Evolutionary conservation across 2,797 vertebrate species (phyloP), one percentile per base, ranked within the genome.

Genomic region (Fratercula arctica): DNA sequence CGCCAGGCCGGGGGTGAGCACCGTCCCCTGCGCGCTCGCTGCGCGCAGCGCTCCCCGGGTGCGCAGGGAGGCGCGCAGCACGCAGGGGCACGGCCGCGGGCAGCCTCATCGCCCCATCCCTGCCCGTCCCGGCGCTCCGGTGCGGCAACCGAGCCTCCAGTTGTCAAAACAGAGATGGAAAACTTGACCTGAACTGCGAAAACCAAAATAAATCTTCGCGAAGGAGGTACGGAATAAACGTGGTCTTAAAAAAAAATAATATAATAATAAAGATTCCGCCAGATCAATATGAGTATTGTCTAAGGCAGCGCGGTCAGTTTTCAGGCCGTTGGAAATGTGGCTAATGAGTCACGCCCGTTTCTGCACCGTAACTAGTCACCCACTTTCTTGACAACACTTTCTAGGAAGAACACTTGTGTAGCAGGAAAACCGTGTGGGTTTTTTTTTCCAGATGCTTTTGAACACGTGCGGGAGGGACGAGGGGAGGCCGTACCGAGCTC

Each of bases 111-210:
- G 11, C n/a, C 67, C 60, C 57, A 12, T 20, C 48, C 33, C 39
- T 5, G 23, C n/a, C 29, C 16, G 3, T 31, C 26, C 69, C 17
- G 24, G 17, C 12, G 3, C 41, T 29, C 10, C 5, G 66, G 4
- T 7, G 66, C 0, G 4, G 48, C 16, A 5, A 10, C 23, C 4
- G 53, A 78, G 64, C 10, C 35, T 4, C 1, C 35, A 0, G 24
- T 3, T 23, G 64, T 11, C 82, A 54, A 35, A 83, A 29, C 39
- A 25, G 17, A 60, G 39, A 24, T 68, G 48, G 45, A 20, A n/a
- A 48, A 29, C 28, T 7, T 11, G 50, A 35, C 54, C 37, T 24
- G 23, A 64, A 17, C 43, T 8, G 41, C 10, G 16, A 50, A 61
- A 90, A 69, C 6, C 37, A 13, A 21, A 72, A 54, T 3, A 24